Evolutionary conservation across 2,888 invertebrate species (phyloP).

Genomic region (Platypus cylindrus): DNA sequence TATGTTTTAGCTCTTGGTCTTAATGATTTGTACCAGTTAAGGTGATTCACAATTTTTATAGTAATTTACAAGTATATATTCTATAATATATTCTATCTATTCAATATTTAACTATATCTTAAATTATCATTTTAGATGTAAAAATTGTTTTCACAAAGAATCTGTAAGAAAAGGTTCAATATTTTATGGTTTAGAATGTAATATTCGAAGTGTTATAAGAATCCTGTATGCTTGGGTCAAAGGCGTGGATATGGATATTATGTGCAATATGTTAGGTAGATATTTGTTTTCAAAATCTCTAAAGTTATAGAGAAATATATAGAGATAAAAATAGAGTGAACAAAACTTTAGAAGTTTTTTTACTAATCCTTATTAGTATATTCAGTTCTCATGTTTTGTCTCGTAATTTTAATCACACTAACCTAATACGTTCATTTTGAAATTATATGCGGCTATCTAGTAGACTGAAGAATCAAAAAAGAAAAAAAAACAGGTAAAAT

Average conservation of each 20-base stretch:
- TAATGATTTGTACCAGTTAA: slow-evolving; percentile 13
- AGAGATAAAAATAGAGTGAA: no score
- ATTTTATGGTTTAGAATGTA: slow-evolving; percentile 14
- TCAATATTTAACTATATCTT: no score
- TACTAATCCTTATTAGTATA: background rate
- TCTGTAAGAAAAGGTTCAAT: slow-evolving; percentile 12
- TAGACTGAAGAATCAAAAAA: no score
- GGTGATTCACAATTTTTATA: slow-evolving; percentile 7
- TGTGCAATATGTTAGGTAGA: slow-evolving; percentile 15
- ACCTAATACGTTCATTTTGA: no score
- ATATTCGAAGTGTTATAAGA: slow-evolving; percentile 14
- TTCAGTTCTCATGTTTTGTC: no score
- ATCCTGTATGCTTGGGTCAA: slow-evolving; percentile 16
- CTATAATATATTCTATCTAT: background rate
- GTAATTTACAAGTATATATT: background rate
- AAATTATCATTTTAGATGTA: slow-evolving; percentile 12
- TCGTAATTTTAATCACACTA: no score
- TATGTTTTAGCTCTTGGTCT: slow-evolving; percentile 9
- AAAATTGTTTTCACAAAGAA: slow-evolving; percentile 11
- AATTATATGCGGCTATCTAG: no score
- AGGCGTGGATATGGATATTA: slow-evolving; percentile 13
- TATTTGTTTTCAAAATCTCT: slow-evolving; percentile 1
- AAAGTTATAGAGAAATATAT: no score
- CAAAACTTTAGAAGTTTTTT: no score
- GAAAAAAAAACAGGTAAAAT: no score